Percentiles rank a stretch among this genome's conserved stretches.
Evolutionary conservation across 1,140 invertebrate genomes (phyloP).

Genomic region (Druon quercuslanigerum): DNA sequence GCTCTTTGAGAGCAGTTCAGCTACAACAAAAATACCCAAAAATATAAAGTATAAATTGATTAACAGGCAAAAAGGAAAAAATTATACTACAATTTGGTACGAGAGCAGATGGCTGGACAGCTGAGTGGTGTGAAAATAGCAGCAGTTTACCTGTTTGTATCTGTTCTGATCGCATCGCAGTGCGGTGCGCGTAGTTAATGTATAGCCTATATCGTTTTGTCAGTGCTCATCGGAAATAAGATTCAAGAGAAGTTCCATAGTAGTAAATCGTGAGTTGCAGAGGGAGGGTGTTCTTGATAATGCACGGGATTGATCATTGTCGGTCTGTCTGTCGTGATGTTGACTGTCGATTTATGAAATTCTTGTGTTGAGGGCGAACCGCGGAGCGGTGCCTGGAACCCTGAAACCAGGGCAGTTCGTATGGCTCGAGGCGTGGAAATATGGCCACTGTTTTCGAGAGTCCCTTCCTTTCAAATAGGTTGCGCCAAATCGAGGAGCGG

Average conservation of each 20-base stretch:
- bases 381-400: neutral
- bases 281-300: neutral
- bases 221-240: neutral
- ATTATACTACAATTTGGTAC: too few relatives aligned
- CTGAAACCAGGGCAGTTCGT: slow-evolving; percentile 34
- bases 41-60: too few relatives aligned
- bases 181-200: neutral
- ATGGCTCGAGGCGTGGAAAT: slow-evolving; percentile 48
- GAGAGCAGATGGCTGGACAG: too few relatives aligned
- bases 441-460: slow-evolving; percentile 80
- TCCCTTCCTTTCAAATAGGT: slow-evolving; percentile 77
- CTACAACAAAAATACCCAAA: too few relatives aligned
- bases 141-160: too few relatives aligned
- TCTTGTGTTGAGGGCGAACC: neutral
- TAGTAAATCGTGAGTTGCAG: neutral
- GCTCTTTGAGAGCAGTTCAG: too few relatives aligned
- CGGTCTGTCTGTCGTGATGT: neutral
- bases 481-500: slow-evolving; percentile 78
- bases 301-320: neutral
- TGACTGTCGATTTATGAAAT: neutral
- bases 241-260: neutral
- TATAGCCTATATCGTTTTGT: slow-evolving; percentile 14
- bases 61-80: too few relatives aligned
- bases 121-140: too few relatives aligned
- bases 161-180: too few relatives aligned